phyloP scores from a whole-genome alignment of 2,113 vertebrate genomes.

The Ivindomyrus marchei region DNA sequence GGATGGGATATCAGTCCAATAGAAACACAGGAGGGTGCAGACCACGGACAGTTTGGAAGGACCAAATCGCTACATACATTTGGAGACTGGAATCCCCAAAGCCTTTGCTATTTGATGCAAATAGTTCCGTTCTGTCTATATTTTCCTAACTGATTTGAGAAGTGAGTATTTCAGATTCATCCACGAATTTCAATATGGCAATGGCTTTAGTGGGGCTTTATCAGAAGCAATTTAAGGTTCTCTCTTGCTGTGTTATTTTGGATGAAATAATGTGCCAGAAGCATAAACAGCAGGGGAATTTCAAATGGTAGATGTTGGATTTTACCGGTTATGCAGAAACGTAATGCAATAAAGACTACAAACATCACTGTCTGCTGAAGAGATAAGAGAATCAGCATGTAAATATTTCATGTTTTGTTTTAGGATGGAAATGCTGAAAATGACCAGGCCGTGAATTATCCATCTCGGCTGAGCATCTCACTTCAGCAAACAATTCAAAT shows the following conservation, averaged over 20 bases:
- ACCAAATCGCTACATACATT: background rate
- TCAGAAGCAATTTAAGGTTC: background rate
- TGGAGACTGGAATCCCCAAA: background rate
- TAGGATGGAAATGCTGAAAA: background rate
- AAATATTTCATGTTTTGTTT: background rate
- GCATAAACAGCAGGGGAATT: background rate
- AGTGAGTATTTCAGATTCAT: background rate
- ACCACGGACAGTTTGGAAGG: background rate
- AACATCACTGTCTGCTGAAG: background rate
- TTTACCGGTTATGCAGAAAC: background rate
- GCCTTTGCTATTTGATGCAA: background rate
- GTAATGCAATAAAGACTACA: background rate
- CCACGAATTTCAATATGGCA: background rate
- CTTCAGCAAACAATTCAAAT: constrained; percentile 14
- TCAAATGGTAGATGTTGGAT: background rate
- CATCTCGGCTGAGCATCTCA: background rate
- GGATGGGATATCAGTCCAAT: background rate
- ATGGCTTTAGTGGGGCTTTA: background rate
- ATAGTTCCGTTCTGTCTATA: background rate
- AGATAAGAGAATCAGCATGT: background rate
- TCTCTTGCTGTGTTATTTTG: background rate
- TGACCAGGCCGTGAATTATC: background rate
- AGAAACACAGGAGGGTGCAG: background rate
- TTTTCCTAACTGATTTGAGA: background rate
- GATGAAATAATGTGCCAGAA: background rate